These are phyloP conservation scores for Mizuhopecten yessoensis DNA, from an alignment of 1,140 invertebrate species.

Conservation along the genomic window DNA sequence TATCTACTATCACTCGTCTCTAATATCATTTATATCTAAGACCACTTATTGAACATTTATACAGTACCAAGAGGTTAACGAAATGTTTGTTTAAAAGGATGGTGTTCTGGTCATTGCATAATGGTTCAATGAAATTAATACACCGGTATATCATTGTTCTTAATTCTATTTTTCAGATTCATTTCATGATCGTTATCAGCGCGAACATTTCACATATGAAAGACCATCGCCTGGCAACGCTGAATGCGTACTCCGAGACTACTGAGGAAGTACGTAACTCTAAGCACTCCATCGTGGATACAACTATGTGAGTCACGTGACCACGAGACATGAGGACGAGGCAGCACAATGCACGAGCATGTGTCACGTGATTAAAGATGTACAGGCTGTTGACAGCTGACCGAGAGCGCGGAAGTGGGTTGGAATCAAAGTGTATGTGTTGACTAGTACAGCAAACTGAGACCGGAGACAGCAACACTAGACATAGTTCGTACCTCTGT, in stretches of 20 bases:
- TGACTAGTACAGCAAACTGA: background rate
- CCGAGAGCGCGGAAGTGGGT: background rate
- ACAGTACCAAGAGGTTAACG: no score
- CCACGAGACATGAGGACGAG: constrained; percentile 22
- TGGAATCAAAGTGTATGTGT: background rate
- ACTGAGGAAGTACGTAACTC: constrained; percentile 68
- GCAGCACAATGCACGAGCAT: constrained; percentile 30
- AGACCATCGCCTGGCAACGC: constrained; percentile 74
- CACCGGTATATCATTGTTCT: no score
- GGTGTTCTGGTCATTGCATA: no score
- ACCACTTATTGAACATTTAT: no score
- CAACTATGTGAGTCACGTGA: constrained; percentile 73
- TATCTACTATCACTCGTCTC: no score
- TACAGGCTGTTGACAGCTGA: constrained; percentile 5
- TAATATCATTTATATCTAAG: no score
- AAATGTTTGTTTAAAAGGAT: no score
- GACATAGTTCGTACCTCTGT: background rate
- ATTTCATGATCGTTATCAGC: constrained; percentile 75
- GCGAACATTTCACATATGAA: constrained; percentile 76
- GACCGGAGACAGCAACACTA: background rate
- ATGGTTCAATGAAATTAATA: no score
- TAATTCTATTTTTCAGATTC: constrained; percentile 67
- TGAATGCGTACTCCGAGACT: constrained; percentile 74
- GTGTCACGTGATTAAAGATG: constrained; percentile 21
- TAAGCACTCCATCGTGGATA: constrained; percentile 75